phyloP scores from a whole-genome alignment of 2,888 invertebrate genomes.

The Steinernema scapterisci region DNA sequence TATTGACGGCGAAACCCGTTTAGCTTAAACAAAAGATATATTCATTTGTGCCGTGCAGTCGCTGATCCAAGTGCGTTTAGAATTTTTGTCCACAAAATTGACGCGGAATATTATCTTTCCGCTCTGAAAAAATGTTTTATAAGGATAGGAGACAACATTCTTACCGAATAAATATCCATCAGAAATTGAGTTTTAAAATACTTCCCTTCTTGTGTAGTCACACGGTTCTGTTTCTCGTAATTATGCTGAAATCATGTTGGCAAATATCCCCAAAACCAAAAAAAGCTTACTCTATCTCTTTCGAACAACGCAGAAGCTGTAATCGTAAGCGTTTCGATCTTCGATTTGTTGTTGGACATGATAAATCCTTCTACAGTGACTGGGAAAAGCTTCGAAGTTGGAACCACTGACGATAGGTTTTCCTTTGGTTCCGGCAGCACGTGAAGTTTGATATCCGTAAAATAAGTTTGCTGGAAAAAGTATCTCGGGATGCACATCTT shows the following conservation, averaged over 20 bases:
- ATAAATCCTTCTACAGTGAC: conserved; percentile 44
- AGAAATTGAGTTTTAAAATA: conserved; percentile 46
- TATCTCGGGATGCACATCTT: conserved; percentile 40
- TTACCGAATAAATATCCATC: conserved; percentile 42
- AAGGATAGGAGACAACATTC: background rate
- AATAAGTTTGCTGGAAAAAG: conserved; percentile 44
- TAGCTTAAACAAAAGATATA: background rate
- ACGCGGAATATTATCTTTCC: conserved; percentile 2
- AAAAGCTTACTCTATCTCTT: background rate
- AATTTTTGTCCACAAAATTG: background rate
- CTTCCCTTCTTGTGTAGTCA: conserved; percentile 32
- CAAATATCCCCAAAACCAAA: background rate
- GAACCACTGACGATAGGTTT: conserved; percentile 36
- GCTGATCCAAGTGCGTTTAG: background rate
- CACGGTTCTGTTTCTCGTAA: conserved; percentile 23
- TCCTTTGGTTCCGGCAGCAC: conserved; percentile 43
- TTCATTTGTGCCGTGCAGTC: conserved; percentile 13
- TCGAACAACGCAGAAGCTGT: background rate
- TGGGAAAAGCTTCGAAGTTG: conserved; percentile 39
- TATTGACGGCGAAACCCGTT: background rate
- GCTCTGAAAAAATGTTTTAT: background rate
- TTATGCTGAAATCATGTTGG: conserved; percentile 30
- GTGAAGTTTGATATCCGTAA: conserved; percentile 41
- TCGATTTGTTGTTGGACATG: conserved; percentile 41
- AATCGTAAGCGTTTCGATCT: conserved; percentile 37